A percentile compares a stretch with the other conserved stretches of the same genome.
These are phyloP conservation scores for Brachionus rotundiformis DNA, from an alignment of 1,140 invertebrate species.

Conservation along the genomic window DNA sequence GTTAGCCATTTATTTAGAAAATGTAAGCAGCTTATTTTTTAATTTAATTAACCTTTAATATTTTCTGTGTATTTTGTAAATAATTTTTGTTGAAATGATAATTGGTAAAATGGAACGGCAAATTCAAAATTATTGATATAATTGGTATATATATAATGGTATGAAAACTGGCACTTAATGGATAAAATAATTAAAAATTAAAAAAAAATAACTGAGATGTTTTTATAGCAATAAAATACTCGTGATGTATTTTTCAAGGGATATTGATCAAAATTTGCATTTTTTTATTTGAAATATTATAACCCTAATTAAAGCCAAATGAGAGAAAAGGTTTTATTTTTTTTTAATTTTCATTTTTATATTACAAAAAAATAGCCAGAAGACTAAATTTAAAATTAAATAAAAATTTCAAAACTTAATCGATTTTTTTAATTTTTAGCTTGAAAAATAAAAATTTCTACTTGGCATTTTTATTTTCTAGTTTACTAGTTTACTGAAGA, in stretches of 20 bases:
- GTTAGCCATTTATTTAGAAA: neutral
- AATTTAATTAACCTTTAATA: neutral
- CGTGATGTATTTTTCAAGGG: neutral
- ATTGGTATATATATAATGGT: neutral
- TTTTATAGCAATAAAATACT: constrained; percentile 6
- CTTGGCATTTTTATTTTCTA: too few species aligned
- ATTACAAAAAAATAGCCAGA: neutral
- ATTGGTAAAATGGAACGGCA: neutral
- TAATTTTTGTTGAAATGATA: neutral
- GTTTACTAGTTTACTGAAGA: too few species aligned
- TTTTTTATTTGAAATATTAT: neutral
- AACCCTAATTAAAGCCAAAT: neutral
- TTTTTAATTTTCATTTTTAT: neutral
- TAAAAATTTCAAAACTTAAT: neutral
- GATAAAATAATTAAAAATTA: neutral
- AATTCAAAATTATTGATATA: neutral
- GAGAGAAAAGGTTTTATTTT: neutral
- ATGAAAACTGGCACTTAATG: neutral
- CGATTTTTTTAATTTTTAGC: neutral
- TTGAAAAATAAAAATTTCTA: too few species aligned
- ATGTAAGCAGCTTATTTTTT: constrained; percentile 8
- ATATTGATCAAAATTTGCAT: neutral
- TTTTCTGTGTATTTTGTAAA: constrained; percentile 14
- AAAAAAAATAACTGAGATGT: neutral
- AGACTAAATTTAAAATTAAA: constrained; percentile 1